Base-by-base conservation (phyloP, 1,140 invertebrate species). In the Heliconius hermathena region DNA sequence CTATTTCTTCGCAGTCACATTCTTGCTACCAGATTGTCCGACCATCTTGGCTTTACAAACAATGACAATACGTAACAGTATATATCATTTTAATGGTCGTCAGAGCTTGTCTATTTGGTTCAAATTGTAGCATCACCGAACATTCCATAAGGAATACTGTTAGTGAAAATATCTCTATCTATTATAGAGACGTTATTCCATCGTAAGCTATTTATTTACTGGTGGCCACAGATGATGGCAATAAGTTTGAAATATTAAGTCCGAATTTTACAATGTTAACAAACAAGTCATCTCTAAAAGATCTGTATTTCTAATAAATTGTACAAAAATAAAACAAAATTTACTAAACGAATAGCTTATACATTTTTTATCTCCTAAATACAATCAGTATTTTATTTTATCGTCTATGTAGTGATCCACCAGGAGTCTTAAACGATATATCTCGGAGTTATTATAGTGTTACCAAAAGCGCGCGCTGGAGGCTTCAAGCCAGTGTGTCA, bases 401-500 rank as follows among this genome's bases (percentile, higher is more conserved):
- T 33, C 36, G 36, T 20, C 29, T 71, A 4, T 71, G 6, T 22
- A 8, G 20, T 36, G 3, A 38, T 38, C 13, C 33, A 71, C 16
- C 29, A 36, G 8, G 6, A 18, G 4, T 71, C 1, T 29, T 57
- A 76, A 41, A 73, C 18, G 38, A 41, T 8, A 70, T 77, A 70
- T 77, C 36, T 77, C 54, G 52, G 46, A 22, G 38, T 33, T 66
- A 20, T 71, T 77, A 71, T 20, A 29, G 52, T 36, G 46, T 74
- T 72, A 76, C 78, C 73, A 74, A 74, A 77, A 77, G 77, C 60
- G 66, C 52, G 71, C 38, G 71, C 22, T 54, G 41, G 60, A 16
- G 80, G 41, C 75, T 77, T 26, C 33, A 36, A 60, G 77, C 57
- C 75, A 85, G 82, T 85, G 78, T 83, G 83, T 85, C 83, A 73